Base-by-base conservation (phyloP, 1,140 invertebrate genomes). In the Plectus sambesii region DNA sequence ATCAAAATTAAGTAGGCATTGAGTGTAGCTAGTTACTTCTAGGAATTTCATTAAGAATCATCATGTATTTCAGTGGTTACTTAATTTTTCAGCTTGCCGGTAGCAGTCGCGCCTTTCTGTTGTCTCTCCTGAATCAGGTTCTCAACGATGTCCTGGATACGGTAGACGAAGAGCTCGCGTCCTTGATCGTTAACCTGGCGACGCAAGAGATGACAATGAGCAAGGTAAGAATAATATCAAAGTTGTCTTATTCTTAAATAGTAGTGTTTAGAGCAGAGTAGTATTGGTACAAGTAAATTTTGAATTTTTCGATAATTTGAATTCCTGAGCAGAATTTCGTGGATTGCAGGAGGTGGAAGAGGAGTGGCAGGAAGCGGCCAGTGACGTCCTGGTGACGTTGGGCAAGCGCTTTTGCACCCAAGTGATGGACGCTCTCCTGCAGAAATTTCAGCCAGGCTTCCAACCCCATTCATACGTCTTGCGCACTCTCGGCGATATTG, bases 161-260 rank as follows among this genome's bases (percentile, higher is more conserved):
- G 23, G 45, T 69, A 4, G 65, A 67, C 40, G 62, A 67, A 41
- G 65, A 67, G 37, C 60, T 57, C 23, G 52, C 49, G 8, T 47
- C 69, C 15, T 45, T 67, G 3, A 69, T 69, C 8, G 62, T 69
- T 24, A 67, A 67, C 55, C 47, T 67, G 3, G 60, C 59, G 26
- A 69, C 66, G 8, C 65, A 67, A 25, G 64, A 67, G 36, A 67
- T 69, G 60, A 64, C 60, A 20, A 56, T 64, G 56, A 56, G 58
- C 6, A 58, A 68, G 44, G n/a, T n/a, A n/a, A n/a, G n/a, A n/a
- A n/a, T n/a, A n/a, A n/a, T n/a, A n/a, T n/a, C n/a, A n/a, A n/a
- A n/a, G n/a, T n/a, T n/a, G n/a, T n/a, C n/a, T n/a, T n/a, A n/a
- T n/a, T n/a, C n/a, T n/a, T n/a, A n/a, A n/a, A n/a, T n/a, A n/a